phyloP scores from a whole-genome alignment of 2,113 vertebrate genomes.

The Tetraodon nigroviridis region DNA sequence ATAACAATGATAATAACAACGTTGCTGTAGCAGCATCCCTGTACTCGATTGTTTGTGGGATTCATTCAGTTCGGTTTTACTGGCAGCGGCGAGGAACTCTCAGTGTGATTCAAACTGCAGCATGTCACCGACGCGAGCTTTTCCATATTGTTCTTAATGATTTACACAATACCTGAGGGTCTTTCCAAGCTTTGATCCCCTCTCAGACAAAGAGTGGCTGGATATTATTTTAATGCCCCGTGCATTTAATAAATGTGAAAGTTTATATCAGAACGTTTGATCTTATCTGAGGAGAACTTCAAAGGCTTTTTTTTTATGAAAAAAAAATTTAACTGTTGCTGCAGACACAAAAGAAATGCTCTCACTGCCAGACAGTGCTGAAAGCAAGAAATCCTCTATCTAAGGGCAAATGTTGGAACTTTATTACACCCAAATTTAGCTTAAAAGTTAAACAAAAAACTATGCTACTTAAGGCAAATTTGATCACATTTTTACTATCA shows the following conservation, averaged over 20 bases:
- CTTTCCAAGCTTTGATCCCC: conserved; percentile 32
- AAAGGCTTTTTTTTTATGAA: conserved; percentile 53
- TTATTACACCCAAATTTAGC: too few species aligned
- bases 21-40: conserved; percentile 1
- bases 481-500: too few species aligned
- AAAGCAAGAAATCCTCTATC: too few species aligned
- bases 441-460: too few species aligned
- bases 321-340: conserved; percentile 32
- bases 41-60: background rate
- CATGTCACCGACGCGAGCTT: conserved; percentile 21
- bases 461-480: too few species aligned
- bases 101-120: background rate
- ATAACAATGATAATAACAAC: background rate
- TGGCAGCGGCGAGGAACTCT: background rate
- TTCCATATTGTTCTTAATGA: conserved; percentile 11
- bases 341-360: background rate
- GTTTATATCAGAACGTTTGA: conserved; percentile 63
- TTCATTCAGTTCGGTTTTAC: background rate
- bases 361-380: too few species aligned
- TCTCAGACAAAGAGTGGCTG: conserved; percentile 20
- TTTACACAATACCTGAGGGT: conserved; percentile 27
- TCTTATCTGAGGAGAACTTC: conserved; percentile 64
- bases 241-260: conserved; percentile 48
- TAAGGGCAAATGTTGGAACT: too few species aligned
- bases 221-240: conserved; percentile 13